These are phyloP conservation scores for Clavelina lepadiformis DNA, from an alignment of 23 tunicate genomes.

Conservation along the genomic window DNA sequence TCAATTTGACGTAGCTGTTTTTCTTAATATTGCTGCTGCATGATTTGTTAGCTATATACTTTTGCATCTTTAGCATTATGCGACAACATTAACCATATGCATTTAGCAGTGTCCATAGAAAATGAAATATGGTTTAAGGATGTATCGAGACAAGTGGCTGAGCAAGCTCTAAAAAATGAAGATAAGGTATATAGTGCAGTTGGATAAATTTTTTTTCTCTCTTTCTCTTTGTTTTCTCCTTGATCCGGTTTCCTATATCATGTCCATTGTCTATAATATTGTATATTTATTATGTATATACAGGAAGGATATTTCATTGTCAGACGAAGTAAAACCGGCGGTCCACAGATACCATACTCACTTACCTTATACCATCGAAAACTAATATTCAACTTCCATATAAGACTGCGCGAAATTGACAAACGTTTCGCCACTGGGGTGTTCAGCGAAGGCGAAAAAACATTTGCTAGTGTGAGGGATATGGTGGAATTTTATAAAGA, in stretches of 20 bases:
- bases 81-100: too few species aligned
- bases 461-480: slow-evolving; percentile 48
- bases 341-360: slow-evolving; percentile 52
- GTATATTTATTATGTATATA: too few species aligned
- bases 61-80: too few species aligned
- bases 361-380: slow-evolving; percentile 52
- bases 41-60: too few species aligned
- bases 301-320: slow-evolving; percentile 86
- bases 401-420: slow-evolving; percentile 46
- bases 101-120: slow-evolving; percentile 1
- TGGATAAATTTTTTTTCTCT: too few species aligned
- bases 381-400: slow-evolving; percentile 72
- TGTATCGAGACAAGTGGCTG: slow-evolving; percentile 61
- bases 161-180: slow-evolving; percentile 27
- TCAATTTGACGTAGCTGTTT: too few species aligned
- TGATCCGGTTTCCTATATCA: too few species aligned
- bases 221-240: too few species aligned
- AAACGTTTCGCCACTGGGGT: slow-evolving; percentile 65
- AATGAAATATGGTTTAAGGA: slow-evolving; percentile 54
- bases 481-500: slow-evolving; percentile 53
- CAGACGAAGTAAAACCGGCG: slow-evolving; percentile 61
- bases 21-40: too few species aligned
- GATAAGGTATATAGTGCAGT: slow-evolving; percentile 36
- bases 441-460: slow-evolving; percentile 56
- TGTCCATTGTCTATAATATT: too few species aligned